Percentiles rank a stretch among this genome's conserved stretches.
phyloP scores from a whole-genome alignment of 2,888 invertebrate genomes.

The Keiferia lycopersicella region DNA sequence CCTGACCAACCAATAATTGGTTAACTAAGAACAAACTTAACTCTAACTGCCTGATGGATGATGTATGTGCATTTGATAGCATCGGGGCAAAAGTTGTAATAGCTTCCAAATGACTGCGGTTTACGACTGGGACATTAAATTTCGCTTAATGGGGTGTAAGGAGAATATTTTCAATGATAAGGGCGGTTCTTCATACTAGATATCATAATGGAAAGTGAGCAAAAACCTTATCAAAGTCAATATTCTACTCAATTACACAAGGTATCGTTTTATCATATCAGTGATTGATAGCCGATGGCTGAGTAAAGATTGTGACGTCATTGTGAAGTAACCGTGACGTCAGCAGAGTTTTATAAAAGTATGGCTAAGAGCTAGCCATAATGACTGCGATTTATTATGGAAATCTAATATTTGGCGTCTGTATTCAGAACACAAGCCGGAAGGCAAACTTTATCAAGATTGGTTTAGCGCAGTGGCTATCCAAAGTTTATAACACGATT shows the following conservation, averaged over 20 bases:
- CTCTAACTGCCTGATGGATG: background rate
- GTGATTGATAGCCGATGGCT: background rate
- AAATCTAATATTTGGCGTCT: no score
- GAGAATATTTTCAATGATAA: constrained; percentile 4
- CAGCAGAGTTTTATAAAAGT: background rate
- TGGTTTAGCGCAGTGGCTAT: no score
- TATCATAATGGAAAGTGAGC: background rate
- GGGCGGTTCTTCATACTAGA: background rate
- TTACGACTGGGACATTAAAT: background rate
- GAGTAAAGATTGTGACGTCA: background rate
- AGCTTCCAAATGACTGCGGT: background rate
- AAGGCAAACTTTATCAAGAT: no score
- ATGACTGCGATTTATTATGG: no score
- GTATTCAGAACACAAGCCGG: no score
- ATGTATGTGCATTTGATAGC: background rate
- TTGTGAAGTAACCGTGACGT: background rate
- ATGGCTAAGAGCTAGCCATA: no score
- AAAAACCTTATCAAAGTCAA: background rate
- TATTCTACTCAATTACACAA: background rate
- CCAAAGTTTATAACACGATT: no score
- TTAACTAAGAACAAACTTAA: background rate
- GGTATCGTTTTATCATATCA: background rate
- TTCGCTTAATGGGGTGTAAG: background rate
- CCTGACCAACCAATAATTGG: background rate
- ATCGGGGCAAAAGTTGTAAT: background rate